Conservation (phyloP, 2,888 invertebrate species). For the Eugnorisma glareosa region DNA sequence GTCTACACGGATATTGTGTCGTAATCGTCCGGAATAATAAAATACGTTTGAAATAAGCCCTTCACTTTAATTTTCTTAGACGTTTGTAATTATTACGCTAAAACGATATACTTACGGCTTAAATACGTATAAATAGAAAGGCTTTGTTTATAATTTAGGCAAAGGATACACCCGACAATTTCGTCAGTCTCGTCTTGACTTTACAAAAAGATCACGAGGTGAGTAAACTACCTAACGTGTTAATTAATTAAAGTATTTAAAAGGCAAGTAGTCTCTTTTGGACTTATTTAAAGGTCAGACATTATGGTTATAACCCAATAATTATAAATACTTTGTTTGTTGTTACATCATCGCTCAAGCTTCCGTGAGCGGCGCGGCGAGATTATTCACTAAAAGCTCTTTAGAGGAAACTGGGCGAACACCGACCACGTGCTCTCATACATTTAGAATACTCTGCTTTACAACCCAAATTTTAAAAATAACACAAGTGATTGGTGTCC, state of each 20-base stretch:
- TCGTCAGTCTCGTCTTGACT: neutral
- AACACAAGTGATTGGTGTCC: constrained; percentile 9
- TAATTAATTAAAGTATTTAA: neutral
- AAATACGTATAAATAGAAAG: constrained; percentile 5
- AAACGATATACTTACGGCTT: neutral
- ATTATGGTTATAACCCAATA: constrained; percentile 6
- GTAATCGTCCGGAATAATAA: constrained; percentile 45
- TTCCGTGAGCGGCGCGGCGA: constrained; percentile 19
- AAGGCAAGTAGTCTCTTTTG: neutral
- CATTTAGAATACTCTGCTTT: constrained; percentile 34
- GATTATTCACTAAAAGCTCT: constrained; percentile 24
- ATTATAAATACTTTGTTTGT: constrained; percentile 32
- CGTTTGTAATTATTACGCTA: neutral
- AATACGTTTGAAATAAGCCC: constrained; percentile 34
- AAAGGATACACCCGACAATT: neutral
- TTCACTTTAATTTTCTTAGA: neutral
- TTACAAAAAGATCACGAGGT: constrained; percentile 1
- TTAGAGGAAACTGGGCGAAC: constrained; percentile 22
- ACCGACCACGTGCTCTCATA: constrained; percentile 34
- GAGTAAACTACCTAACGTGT: neutral
- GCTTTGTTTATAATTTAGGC: neutral
- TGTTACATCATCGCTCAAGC: constrained; percentile 20
- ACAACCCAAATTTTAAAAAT: constrained; percentile 15
- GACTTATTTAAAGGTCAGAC: constrained; percentile 10
- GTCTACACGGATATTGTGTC: constrained; percentile 53